phyloP scores from a whole-genome alignment of 2,888 invertebrate species.

The Limnephilus marmoratus region DNA sequence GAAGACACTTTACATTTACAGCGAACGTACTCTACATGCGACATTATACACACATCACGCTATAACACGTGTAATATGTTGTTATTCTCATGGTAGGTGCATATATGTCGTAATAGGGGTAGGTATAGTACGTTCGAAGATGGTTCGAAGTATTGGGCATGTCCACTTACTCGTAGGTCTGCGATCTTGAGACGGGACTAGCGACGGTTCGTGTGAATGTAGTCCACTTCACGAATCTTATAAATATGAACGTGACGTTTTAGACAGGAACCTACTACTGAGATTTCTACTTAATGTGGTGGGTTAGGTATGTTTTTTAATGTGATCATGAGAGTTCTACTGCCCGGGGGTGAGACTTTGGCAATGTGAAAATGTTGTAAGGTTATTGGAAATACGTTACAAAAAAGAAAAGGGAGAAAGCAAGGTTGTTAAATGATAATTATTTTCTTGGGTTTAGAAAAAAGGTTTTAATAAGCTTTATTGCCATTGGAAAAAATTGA shows the following conservation, averaged over 20 bases:
- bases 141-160: background rate
- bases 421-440: too few species aligned
- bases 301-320: background rate
- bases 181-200: background rate
- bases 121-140: conserved; percentile 7
- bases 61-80: background rate
- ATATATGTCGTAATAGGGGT: background rate
- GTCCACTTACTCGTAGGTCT: background rate
- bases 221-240: background rate
- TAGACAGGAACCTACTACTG: background rate
- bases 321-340: background rate
- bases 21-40: background rate
- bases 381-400: too few species aligned
- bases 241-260: background rate
- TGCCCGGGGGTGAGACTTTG: background rate
- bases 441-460: too few species aligned
- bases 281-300: background rate
- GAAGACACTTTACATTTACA: background rate
- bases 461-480: too few species aligned
- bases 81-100: background rate
- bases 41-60: background rate
- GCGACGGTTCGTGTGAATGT: background rate
- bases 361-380: background rate
- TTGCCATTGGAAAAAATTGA: too few species aligned
- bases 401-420: too few species aligned